These are phyloP conservation scores for Odontomachus brunneus DNA, from an alignment of 1,140 invertebrate genomes.

Conservation along the genomic window DNA sequence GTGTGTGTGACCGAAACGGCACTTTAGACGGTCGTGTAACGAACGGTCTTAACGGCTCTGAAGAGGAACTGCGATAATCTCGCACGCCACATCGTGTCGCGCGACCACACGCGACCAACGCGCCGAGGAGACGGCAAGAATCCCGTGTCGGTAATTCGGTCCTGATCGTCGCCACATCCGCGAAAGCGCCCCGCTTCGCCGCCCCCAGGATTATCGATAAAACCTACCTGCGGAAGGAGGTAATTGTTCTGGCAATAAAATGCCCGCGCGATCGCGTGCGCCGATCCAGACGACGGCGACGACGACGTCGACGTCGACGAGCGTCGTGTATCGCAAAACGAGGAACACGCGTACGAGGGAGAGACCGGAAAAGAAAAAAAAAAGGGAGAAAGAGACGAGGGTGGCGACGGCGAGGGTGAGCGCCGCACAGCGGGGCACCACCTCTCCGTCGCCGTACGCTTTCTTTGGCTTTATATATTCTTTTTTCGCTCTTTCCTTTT, in stretches of 20 bases:
- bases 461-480: too few species aligned
- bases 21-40: background rate
- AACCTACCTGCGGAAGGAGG: slow-evolving; percentile 35
- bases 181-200: slow-evolving; percentile 32
- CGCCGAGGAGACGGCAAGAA: background rate
- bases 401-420: background rate
- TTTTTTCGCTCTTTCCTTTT: slow-evolving; percentile 16
- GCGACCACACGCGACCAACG: background rate
- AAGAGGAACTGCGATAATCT: slow-evolving; percentile 35
- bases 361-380: background rate
- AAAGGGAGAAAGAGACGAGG: slow-evolving; percentile 7
- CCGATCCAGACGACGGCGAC: slow-evolving; percentile 30
- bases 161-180: slow-evolving; percentile 20
- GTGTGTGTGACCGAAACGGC: background rate
- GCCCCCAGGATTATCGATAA: slow-evolving; percentile 54
- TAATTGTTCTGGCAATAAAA: slow-evolving; percentile 53
- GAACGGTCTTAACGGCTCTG: background rate
- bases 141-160: slow-evolving; percentile 17
- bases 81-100: slow-evolving; percentile 16
- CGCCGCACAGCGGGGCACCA: slow-evolving; percentile 1
- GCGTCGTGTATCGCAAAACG: slow-evolving; percentile 9
- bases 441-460: background rate
- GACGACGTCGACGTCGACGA: background rate
- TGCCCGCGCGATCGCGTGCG: slow-evolving; percentile 43
- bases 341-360: background rate